Evolutionary conservation across 2,797 vertebrate species (phyloP).

Genomic region (Xenentodon cancila): DNA sequence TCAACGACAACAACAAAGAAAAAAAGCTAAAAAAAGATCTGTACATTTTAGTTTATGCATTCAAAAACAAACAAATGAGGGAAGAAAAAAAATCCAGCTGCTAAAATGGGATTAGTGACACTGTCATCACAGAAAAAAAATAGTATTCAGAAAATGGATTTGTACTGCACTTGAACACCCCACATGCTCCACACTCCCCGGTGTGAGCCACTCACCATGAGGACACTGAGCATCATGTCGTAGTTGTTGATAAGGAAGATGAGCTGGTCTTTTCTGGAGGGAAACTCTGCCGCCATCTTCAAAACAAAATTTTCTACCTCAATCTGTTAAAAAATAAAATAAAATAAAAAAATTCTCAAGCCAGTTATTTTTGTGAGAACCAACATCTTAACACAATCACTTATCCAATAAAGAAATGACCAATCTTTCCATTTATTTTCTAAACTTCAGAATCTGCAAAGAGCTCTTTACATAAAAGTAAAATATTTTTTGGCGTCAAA

Average conservation of each 20-base stretch:
- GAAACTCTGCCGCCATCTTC: conserved; percentile 95
- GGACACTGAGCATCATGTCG: conserved; percentile 93
- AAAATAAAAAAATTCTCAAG: not conserved
- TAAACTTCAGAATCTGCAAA: too few species aligned
- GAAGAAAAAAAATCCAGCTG: not conserved
- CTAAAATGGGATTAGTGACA: not conserved
- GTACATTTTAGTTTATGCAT: not conserved
- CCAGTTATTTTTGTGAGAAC: not conserved
- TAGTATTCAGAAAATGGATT: not conserved
- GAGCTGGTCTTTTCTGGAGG: conserved; percentile 92
- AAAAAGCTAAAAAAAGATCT: not conserved
- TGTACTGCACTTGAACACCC: too few species aligned
- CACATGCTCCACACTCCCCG: too few species aligned
- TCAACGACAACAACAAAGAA: not conserved
- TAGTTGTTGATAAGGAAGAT: conserved; percentile 98
- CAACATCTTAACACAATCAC: too few species aligned
- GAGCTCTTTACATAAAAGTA: too few species aligned
- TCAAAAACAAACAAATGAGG: too few species aligned
- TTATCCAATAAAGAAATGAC: too few species aligned
- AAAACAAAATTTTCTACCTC: conserved; percentile 95
- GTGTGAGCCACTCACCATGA: conserved; percentile 82
- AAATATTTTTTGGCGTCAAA: too few species aligned
- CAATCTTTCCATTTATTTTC: too few species aligned
- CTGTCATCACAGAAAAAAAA: not conserved
- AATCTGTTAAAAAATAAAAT: conserved; percentile 68